Conservation (phyloP, 2,888 invertebrate species). For the Altica lythri region DNA sequence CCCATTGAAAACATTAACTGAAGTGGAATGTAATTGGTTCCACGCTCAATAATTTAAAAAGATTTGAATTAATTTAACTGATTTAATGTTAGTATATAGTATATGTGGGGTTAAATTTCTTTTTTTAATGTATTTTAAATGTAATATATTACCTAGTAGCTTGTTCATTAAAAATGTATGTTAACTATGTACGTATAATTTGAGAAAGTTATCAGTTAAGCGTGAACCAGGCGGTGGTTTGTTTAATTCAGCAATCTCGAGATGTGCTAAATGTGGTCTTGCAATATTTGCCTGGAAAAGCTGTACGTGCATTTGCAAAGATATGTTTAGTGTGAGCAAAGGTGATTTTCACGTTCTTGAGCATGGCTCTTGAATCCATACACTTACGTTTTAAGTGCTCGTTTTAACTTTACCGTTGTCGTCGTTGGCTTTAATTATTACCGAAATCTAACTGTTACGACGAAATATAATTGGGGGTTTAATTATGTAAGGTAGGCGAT, state of each 20-base stretch:
- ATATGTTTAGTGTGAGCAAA: slow-evolving; percentile 30
- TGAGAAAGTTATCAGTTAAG: slow-evolving; percentile 50
- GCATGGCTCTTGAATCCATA: slow-evolving; percentile 27
- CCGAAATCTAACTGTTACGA: slow-evolving; percentile 31
- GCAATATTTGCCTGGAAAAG: slow-evolving; percentile 49
- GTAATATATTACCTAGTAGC: too few species aligned
- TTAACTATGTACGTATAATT: too few species aligned
- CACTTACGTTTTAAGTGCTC: slow-evolving; percentile 33
- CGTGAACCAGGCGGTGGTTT: slow-evolving; percentile 47
- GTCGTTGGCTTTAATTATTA: slow-evolving; percentile 40
- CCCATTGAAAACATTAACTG: slow-evolving; percentile 3
- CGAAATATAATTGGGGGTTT: slow-evolving; percentile 17
- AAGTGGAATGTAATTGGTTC: not conserved
- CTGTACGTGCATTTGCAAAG: slow-evolving; percentile 40
- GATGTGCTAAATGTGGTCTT: slow-evolving; percentile 43
- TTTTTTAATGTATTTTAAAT: too few species aligned
- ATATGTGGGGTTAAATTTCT: too few species aligned
- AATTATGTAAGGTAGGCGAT: slow-evolving; percentile 14
- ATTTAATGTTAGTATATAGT: too few species aligned
- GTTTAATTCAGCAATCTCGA: slow-evolving; percentile 54
- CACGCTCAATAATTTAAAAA: not conserved
- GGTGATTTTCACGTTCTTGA: slow-evolving; percentile 32
- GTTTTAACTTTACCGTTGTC: slow-evolving; percentile 38
- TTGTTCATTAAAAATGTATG: too few species aligned
- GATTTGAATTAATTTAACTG: too few species aligned